A percentile compares a stretch with the other conserved stretches of the same genome.
Evolutionary conservation across 2,113 vertebrate genomes (phyloP).

Genomic region (Phocoena phocoena): DNA sequence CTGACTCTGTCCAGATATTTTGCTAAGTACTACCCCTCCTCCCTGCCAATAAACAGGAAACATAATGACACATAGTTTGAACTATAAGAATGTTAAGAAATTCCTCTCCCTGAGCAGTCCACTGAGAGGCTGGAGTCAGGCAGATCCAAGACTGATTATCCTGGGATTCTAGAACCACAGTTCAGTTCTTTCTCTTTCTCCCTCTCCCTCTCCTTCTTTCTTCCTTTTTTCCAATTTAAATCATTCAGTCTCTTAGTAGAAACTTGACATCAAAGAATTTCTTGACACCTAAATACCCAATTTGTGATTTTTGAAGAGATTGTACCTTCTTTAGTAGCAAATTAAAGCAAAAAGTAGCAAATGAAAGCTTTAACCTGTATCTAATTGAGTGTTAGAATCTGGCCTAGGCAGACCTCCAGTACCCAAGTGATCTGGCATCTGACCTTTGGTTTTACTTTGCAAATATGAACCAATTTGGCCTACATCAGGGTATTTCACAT

Average conservation of each 20-base stretch:
- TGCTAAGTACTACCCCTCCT: not conserved
- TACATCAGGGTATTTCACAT: not conserved
- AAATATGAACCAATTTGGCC: not conserved
- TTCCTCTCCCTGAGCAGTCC: not conserved
- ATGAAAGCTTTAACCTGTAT: not conserved
- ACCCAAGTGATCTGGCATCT: not conserved
- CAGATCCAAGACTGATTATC: not conserved
- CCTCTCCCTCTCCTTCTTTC: not conserved
- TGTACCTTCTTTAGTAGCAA: not conserved
- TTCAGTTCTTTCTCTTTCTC: not conserved
- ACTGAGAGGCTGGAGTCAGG: not conserved
- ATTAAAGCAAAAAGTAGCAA: constrained; percentile 4
- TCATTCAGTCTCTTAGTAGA: not conserved
- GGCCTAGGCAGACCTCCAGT: not conserved
- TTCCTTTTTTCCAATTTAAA: not conserved
- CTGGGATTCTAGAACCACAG: not conserved
- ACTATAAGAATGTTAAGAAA: not conserved
- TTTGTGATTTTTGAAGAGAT: not conserved
- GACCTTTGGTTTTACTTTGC: constrained; percentile 40
- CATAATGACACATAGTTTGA: not conserved
- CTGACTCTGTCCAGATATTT: not conserved
- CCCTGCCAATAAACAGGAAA: not conserved
- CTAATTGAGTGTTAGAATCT: constrained; percentile 12
- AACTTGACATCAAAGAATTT: not conserved
- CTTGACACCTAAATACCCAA: not conserved